Percentiles rank a stretch among this genome's conserved stretches.
Conservation (phyloP, 2,888 invertebrate species). For the Muscina levida region DNA sequence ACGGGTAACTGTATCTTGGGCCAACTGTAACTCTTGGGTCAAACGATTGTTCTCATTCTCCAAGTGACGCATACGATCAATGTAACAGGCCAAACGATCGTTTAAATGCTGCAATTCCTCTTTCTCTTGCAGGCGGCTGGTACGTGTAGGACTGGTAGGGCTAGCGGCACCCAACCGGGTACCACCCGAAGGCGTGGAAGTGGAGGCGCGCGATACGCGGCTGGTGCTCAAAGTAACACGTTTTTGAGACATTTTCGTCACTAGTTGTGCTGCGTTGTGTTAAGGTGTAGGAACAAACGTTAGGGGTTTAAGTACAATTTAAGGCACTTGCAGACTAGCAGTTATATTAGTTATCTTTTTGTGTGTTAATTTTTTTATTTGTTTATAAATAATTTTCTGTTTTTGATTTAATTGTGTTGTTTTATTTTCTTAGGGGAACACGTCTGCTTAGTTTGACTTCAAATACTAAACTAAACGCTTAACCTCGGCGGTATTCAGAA, state of each 20-base stretch:
- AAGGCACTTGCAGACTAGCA: too few species aligned
- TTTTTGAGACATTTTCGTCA: conserved; percentile 74
- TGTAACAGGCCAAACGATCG: conserved; percentile 97
- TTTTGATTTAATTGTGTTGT: background rate
- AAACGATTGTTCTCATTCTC: conserved; percentile 95
- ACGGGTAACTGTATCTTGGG: conserved; percentile 91
- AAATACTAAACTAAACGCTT: conserved; percentile 73
- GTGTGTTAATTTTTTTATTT: conserved; percentile 23
- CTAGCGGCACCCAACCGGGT: conserved; percentile 77
- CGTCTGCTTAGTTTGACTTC: conserved; percentile 73
- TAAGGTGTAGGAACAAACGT: conserved; percentile 13
- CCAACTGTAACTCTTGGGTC: conserved; percentile 89
- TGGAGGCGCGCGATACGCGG: conserved; percentile 76
- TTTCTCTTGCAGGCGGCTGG: conserved; percentile 95
- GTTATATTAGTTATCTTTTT: background rate
- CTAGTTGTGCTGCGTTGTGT: conserved; percentile 26
- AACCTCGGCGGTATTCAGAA: conserved; percentile 68
- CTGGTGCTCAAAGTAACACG: conserved; percentile 75
- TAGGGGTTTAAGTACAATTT: conserved; percentile 41
- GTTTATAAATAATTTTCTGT: conserved; percentile 26
- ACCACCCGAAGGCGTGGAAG: conserved; percentile 74
- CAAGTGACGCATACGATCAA: conserved; percentile 94
- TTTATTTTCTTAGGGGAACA: conserved; percentile 50
- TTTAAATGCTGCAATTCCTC: conserved; percentile 95
- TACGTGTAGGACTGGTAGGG: conserved; percentile 92